A percentile compares a stretch with the other conserved stretches of the same genome.
phyloP scores from a whole-genome alignment of 2,888 invertebrate genomes.

The Drosophila longiperda region DNA sequence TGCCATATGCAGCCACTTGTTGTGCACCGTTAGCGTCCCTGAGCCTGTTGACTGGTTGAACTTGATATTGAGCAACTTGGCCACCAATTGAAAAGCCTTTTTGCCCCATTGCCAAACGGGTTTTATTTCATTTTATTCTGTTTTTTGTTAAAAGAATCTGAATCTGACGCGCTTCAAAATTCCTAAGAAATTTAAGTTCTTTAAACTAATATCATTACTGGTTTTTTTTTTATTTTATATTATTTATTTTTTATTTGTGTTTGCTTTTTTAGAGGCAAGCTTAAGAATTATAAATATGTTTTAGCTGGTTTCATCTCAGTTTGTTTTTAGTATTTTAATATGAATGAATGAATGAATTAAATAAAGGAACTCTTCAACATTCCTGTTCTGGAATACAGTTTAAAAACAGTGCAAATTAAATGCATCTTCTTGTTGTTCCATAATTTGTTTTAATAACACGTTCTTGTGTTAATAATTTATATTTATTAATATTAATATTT shows the following conservation, averaged over 20 bases:
- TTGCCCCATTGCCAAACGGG: constrained; percentile 44
- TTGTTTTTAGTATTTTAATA: too few species aligned
- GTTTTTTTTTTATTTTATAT: not conserved
- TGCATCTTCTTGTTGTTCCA: too few species aligned
- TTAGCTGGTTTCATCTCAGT: not conserved
- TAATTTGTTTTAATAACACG: not conserved
- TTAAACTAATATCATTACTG: not conserved
- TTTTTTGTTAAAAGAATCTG: not conserved
- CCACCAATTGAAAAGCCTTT: constrained; percentile 46
- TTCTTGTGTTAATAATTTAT: too few species aligned
- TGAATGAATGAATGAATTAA: too few species aligned
- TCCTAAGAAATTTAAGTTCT: not conserved
- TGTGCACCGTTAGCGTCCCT: constrained; percentile 66
- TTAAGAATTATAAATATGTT: not conserved
- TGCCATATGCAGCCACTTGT: constrained; percentile 27
- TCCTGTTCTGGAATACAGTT: too few species aligned
- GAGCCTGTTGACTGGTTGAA: constrained; percentile 77
- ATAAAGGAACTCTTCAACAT: too few species aligned
- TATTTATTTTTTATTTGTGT: not conserved
- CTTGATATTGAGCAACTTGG: constrained; percentile 80
- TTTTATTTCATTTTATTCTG: constrained; percentile 29
- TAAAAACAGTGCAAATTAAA: too few species aligned
- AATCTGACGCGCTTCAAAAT: not conserved
- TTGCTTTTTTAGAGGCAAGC: not conserved
- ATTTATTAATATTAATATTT: not conserved